These are phyloP conservation scores for Pollicipes pollicipes DNA, from an alignment of 1,140 invertebrate genomes.

Conservation along the genomic window DNA sequence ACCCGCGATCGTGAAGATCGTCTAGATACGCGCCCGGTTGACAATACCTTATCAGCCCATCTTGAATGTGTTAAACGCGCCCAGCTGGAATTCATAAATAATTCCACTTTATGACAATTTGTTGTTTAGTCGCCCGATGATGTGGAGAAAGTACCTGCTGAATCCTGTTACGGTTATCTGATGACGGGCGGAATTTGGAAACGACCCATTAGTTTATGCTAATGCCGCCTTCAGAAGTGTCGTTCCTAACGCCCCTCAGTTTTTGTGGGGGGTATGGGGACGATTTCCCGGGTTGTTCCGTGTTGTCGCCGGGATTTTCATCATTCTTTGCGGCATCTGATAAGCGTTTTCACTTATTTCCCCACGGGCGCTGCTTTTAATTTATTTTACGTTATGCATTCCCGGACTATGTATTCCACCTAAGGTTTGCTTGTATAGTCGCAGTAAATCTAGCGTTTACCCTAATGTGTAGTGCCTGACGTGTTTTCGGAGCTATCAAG, in stretches of 20 bases:
- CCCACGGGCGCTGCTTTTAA: too few species aligned
- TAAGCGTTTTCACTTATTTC: background rate
- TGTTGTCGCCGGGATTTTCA: background rate
- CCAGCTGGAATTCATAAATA: slow-evolving; percentile 2
- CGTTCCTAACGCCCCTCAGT: background rate
- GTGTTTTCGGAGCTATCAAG: too few species aligned
- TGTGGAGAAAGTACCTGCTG: slow-evolving; percentile 1
- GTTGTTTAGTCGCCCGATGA: background rate
- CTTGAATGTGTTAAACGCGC: background rate
- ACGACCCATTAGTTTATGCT: slow-evolving; percentile 1
- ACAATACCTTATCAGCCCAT: background rate
- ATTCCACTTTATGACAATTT: background rate
- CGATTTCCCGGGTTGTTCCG: background rate
- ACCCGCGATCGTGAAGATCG: background rate
- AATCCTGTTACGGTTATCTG: background rate
- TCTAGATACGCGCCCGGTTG: background rate
- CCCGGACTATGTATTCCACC: too few species aligned
- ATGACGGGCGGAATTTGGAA: background rate
- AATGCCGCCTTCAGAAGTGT: background rate
- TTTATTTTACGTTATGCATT: too few species aligned
- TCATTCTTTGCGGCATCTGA: background rate
- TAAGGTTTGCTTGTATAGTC: too few species aligned
- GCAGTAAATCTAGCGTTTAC: too few species aligned
- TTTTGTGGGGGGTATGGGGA: background rate
- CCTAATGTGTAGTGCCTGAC: too few species aligned